Conservation (phyloP, 2,113 vertebrate genomes). For the Lota lota region DNA sequence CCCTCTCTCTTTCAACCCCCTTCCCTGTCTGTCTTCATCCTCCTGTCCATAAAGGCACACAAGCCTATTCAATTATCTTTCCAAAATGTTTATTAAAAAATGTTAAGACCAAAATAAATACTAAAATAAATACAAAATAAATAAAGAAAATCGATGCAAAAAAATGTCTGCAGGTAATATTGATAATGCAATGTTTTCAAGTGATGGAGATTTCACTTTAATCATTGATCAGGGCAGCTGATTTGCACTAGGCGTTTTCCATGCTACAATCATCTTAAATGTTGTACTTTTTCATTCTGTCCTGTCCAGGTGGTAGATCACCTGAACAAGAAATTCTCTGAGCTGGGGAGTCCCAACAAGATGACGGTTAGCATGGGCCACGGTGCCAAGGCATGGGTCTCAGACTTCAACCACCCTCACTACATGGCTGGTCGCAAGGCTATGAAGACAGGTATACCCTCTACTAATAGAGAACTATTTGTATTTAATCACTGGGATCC, state of each 20-base stretch:
- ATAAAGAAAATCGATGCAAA: background rate
- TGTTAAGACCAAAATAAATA: too few relatives aligned
- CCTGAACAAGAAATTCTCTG: constrained; percentile 81
- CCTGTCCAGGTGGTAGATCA: constrained; percentile 78
- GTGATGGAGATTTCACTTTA: too few relatives aligned
- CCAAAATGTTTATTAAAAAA: too few relatives aligned
- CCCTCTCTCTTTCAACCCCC: too few relatives aligned
- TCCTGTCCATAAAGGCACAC: too few relatives aligned
- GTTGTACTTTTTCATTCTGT: background rate
- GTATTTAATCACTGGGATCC: too few relatives aligned
- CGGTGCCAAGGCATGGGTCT: constrained; percentile 93
- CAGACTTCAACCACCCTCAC: constrained; percentile 95
- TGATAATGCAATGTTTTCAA: too few relatives aligned
- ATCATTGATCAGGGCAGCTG: too few relatives aligned
- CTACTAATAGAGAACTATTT: too few relatives aligned
- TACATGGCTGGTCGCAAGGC: constrained; percentile 92
- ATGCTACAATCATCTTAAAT: background rate
- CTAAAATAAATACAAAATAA: background rate
- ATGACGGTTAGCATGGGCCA: constrained; percentile 83
- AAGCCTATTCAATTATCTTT: too few relatives aligned
- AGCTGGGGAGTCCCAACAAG: constrained; percentile 86
- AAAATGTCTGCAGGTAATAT: background rate
- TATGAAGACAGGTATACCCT: constrained; percentile 83
- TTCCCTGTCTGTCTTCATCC: too few relatives aligned
- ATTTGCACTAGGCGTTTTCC: too few relatives aligned